These are phyloP conservation scores for Ormyrus thymus DNA, from an alignment of 2,888 invertebrate genomes.

Conservation along the genomic window DNA sequence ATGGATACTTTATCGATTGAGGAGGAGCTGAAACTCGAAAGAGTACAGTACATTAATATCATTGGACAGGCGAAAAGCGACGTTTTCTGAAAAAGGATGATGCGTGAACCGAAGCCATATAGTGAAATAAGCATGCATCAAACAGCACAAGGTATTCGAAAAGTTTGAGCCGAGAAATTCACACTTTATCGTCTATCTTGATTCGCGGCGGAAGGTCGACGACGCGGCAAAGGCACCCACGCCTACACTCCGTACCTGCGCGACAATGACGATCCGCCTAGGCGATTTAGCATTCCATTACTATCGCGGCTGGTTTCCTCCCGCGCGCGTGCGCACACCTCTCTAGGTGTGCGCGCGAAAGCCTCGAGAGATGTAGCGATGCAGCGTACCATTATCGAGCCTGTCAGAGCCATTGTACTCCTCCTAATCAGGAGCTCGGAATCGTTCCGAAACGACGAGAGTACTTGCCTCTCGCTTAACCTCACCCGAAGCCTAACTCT, in stretches of 20 bases:
- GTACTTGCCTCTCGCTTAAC: slow-evolving; percentile 50
- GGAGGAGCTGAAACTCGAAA: too few relatives aligned
- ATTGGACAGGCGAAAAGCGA: too few relatives aligned
- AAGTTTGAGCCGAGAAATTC: too few relatives aligned
- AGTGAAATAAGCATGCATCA: too few relatives aligned
- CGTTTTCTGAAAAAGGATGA: too few relatives aligned
- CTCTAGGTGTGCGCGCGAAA: background rate
- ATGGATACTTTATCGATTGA: too few relatives aligned
- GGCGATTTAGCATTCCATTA: slow-evolving; percentile 60
- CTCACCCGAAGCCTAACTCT: slow-evolving; percentile 19
- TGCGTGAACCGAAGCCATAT: too few relatives aligned
- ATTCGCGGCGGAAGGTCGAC: background rate
- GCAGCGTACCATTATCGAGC: slow-evolving; percentile 62
- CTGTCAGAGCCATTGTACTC: slow-evolving; percentile 63
- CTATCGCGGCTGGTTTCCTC: slow-evolving; percentile 39
- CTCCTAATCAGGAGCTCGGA: slow-evolving; percentile 57
- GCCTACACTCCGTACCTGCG: background rate
- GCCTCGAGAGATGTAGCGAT: slow-evolving; percentile 20
- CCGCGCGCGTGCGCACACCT: background rate
- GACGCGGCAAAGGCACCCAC: background rate
- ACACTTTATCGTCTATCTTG: slow-evolving; percentile 17
- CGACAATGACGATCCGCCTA: slow-evolving; percentile 49
- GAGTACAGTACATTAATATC: too few relatives aligned
- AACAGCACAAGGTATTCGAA: too few relatives aligned
- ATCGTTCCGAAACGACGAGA: slow-evolving; percentile 56